Conservation (phyloP, 2,113 vertebrate genomes). For the Canis aureus region DNA sequence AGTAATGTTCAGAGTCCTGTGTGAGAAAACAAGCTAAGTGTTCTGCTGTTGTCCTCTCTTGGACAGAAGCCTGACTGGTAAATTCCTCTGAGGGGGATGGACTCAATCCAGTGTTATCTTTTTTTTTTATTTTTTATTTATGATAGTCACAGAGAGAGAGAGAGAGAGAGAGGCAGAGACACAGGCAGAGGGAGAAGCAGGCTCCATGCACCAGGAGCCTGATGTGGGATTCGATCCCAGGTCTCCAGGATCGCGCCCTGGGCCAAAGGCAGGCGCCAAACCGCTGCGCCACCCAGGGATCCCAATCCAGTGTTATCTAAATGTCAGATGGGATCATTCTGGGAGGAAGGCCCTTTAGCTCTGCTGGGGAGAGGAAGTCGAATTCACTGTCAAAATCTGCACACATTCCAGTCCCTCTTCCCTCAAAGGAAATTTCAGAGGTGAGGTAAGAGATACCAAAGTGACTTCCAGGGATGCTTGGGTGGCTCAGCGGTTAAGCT, state of each 20-base stretch:
- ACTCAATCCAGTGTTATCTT: not conserved
- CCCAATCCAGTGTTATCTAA: not conserved
- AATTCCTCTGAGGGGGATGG: not conserved
- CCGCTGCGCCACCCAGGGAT: too few relatives aligned
- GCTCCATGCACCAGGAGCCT: too few relatives aligned
- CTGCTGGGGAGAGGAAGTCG: slow-evolving; percentile 21
- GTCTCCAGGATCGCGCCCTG: too few relatives aligned
- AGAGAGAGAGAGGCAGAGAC: too few relatives aligned
- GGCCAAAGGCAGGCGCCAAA: too few relatives aligned
- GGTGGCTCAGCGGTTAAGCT: too few relatives aligned
- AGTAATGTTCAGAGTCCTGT: not conserved
- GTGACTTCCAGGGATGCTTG: not conserved
- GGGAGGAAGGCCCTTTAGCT: not conserved
- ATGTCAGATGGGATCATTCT: not conserved
- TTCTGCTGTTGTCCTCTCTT: not conserved
- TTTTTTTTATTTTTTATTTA: too few relatives aligned
- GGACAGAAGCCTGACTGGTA: not conserved
- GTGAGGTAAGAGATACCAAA: slow-evolving; percentile 42
- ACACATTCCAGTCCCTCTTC: slow-evolving; percentile 4
- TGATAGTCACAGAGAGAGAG: too few relatives aligned
- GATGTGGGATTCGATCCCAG: too few relatives aligned
- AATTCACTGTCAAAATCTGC: slow-evolving; percentile 72
- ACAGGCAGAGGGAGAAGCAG: too few relatives aligned
- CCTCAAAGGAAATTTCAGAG: slow-evolving; percentile 72
- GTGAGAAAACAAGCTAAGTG: not conserved